Conservation (phyloP, 2,113 vertebrate species). For the Menura novaehollandiae region DNA sequence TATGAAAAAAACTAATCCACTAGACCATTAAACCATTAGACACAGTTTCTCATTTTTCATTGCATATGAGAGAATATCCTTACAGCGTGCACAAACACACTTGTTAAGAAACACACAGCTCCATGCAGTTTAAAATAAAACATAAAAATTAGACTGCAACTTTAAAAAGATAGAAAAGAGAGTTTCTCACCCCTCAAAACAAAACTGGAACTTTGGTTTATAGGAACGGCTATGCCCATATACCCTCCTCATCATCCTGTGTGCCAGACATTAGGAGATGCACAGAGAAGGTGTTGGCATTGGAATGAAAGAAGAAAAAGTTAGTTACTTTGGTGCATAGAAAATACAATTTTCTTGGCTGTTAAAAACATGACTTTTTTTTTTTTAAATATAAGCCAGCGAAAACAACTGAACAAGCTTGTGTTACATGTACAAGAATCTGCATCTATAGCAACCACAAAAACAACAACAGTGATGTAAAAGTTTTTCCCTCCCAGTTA, state of each 20-base stretch:
- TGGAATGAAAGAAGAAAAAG: conserved; percentile 75
- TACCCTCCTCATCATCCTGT: conserved; percentile 99
- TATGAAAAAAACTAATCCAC: neutral
- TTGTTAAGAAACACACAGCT: conserved; percentile 30
- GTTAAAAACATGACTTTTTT: conserved; percentile 1
- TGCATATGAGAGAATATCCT: neutral
- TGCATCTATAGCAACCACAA: conserved; percentile 60
- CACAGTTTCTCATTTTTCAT: neutral
- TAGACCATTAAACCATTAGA: neutral
- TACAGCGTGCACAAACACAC: neutral
- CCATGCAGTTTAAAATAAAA: conserved; percentile 27
- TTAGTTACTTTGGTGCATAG: conserved; percentile 63
- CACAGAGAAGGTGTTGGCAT: conserved; percentile 61
- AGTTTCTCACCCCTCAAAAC: conserved; percentile 92
- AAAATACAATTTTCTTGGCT: conserved; percentile 45
- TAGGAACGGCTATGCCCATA: conserved; percentile 93
- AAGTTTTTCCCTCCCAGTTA: conserved; percentile 30
- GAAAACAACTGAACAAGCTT: conserved; percentile 33
- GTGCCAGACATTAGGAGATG: conserved; percentile 58
- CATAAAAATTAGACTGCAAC: conserved; percentile 33
- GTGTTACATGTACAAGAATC: neutral
- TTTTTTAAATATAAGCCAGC: conserved; percentile 2
- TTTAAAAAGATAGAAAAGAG: conserved; percentile 72
- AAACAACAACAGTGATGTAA: neutral
- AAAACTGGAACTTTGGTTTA: conserved; percentile 94